Evolutionary conservation across 2,888 invertebrate genomes (phyloP), one percentile per base, ranked within the genome.

Genomic region (Phoenoteleia sp.): DNA sequence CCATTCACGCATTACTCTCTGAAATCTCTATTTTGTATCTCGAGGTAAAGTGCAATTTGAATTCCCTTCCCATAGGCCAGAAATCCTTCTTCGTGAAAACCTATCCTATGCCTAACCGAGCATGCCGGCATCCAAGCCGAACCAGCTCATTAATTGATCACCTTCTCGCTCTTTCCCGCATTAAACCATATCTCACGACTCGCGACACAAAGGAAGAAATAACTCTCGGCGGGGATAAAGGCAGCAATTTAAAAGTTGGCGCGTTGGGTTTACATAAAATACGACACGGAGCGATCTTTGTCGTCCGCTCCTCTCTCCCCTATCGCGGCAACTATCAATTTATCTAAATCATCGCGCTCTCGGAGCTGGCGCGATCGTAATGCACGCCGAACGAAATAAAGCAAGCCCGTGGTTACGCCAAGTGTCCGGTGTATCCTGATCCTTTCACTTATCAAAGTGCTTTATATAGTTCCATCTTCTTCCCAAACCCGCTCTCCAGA

Each of bases 291-390:
- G 47, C 62, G 66, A 79, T 80, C 83, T 74, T 84, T 84, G 81
- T 81, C 84, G 58, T 45, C 25, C 62, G 21, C 72, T 77, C 62
- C 77, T 74, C 66, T 60, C 54, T 19, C 71, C 60, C 72, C 66
- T 45, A 42, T 39, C 79, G 60, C 52, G 64, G 42, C 74, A 66
- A 33, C 79, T 74, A 80, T 77, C 88, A 89, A 90, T 91, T 90
- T 88, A 89, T 90, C 88, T 89, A 91, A 92, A 90, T 91, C 89
- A 90, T 89, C 89, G 88, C 76, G 49, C 56, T 49, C 72, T 84
- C 76, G 52, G 47, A 72, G 66, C 49, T 54, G 83, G 62, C 54
- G 74, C 82, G 85, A 79, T 89, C 88, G 87, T 88, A 89, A 88
- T 87, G 86, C 86, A 84, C 86, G 88, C 87, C 89, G 86, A 80